Evolutionary conservation across 2,888 invertebrate species (phyloP), one percentile per base, ranked within the genome.

Genomic region (Aproaerema taeniolella): DNA sequence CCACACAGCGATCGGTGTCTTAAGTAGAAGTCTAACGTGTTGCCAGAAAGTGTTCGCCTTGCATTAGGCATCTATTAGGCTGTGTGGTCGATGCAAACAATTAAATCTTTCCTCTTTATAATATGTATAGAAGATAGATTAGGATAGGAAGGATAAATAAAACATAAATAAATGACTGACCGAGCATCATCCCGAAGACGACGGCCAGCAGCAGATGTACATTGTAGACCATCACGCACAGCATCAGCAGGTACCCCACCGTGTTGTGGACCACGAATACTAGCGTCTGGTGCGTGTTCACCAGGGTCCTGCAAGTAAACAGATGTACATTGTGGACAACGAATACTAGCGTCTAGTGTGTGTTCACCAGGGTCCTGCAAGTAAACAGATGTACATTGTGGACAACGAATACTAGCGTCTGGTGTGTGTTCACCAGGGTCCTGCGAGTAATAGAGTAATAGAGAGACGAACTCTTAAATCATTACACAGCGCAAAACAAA

Each of bases 161-260:
- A n/a, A n/a, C n/a, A n/a, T n/a, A n/a, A n/a, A n/a, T n/a, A n/a
- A n/a, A n/a, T n/a, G n/a, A n/a, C 70, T 64, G 49, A 90, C 90
- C 90, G 32, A 88, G 64, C 76, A 82, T 83, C 67, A 91, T 90
- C 13, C 93, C 93, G 39, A 91, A 70, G 2, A 90, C 82, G 36
- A 92, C 88, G 8, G 92, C 88, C 34, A 92, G 75, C 43, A 89
- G 81, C 39, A 93, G 72, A 58, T 92, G 92, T 15, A 88, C 90
- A 72, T 93, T 92, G 73, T 90, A 93, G 9, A 90, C 68, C 93
- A 93, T 93, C n/a, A 92, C 90, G 15, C 89, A 88, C 48, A 93
- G 66, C 93, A 93, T 93, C 15, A 93, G 78, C 37, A 92, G 65
- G 70, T 93, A 93, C 15, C 92, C 91, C 32, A 92, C 79, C 45